These are phyloP conservation scores for Drosophila orosa DNA, from an alignment of 1,140 invertebrate genomes.

Conservation along the genomic window DNA sequence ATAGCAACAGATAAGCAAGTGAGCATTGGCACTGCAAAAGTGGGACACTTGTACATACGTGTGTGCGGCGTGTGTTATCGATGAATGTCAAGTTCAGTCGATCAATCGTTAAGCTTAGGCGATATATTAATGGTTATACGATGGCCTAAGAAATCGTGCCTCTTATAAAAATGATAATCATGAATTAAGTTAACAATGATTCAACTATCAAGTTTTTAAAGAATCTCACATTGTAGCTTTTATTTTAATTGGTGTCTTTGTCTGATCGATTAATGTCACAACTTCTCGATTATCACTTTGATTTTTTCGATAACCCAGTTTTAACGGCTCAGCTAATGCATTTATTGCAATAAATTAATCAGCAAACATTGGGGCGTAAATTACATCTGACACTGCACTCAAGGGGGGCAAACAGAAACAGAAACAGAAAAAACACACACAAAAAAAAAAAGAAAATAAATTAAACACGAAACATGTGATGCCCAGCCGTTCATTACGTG, in stretches of 20 bases:
- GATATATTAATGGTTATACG: not conserved
- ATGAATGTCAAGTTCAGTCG: slow-evolving; percentile 16
- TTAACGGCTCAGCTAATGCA: slow-evolving; percentile 17
- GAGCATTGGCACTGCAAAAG: not conserved
- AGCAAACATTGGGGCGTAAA: slow-evolving; percentile 36
- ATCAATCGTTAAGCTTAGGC: slow-evolving; percentile 3
- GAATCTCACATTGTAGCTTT: not conserved
- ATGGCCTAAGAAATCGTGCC: not conserved
- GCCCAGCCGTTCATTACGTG: slow-evolving; percentile 42
- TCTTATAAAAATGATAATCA: not conserved
- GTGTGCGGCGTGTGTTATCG: slow-evolving; percentile 5
- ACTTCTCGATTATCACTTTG: not conserved
- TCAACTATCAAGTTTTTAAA: not conserved
- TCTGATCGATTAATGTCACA: not conserved
- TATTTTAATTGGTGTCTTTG: not conserved
- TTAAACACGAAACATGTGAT: slow-evolving; percentile 23
- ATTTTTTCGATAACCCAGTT: not conserved
- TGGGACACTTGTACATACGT: slow-evolving; percentile 7
- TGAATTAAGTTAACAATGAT: not conserved
- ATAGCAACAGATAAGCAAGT: slow-evolving; percentile 14
- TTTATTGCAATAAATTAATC: slow-evolving; percentile 44
- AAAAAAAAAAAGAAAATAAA: not conserved
- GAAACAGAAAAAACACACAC: no score
- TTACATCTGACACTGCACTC: slow-evolving; percentile 34
- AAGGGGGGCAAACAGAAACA: not conserved